Evolutionary conservation across 2,888 invertebrate species (phyloP), one percentile per base, ranked within the genome.

Genomic region (Lasioglossum malachurum): DNA sequence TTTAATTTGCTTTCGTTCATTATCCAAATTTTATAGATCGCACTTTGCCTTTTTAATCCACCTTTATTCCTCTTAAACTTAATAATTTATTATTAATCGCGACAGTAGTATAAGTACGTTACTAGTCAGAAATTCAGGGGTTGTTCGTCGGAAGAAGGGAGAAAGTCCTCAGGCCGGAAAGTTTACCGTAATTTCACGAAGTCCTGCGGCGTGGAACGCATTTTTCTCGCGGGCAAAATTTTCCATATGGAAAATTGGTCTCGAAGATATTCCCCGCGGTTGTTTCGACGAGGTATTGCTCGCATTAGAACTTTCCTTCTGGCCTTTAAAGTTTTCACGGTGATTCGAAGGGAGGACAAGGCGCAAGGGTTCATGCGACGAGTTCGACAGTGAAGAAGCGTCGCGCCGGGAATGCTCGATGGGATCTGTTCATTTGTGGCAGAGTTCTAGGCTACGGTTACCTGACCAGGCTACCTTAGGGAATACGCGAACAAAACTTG

Each of bases 371-470:
- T 73, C 64, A 38, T 16, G 57, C 38, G 35, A 31, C 23, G 31
- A 3, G 4, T 75, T 53, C 75, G 74, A 57, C 75, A 71, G 53
- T 81, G 78, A 84, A 64, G 49, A 80, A 84, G 77, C 57, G 46
- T 49, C 27, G 19, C 35, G 41, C 12, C 23, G n/a, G 38, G 67
- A 75, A 35, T 76, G 53, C 73, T 73, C 46, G 73, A 82, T 41
- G 75, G 67, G 46, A 80, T 67, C 78, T 72, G 44, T 46, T 75
- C 57, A 49, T 49, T 77, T n/a, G 38, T 12, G 31, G 35, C n/a
- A n/a, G 19, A 14, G 53, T 38, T 60, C 14, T 23, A 16, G 8
- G 2, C 2, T 16, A 64, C 38, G 46, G 31, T 41, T 16, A 53
- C 35, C 38, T 44, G 44, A 19, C 64, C 64, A 2, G 64, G 57